phyloP scores from a whole-genome alignment of 2,797 vertebrate species.

The Limnodromus scolopaceus region DNA sequence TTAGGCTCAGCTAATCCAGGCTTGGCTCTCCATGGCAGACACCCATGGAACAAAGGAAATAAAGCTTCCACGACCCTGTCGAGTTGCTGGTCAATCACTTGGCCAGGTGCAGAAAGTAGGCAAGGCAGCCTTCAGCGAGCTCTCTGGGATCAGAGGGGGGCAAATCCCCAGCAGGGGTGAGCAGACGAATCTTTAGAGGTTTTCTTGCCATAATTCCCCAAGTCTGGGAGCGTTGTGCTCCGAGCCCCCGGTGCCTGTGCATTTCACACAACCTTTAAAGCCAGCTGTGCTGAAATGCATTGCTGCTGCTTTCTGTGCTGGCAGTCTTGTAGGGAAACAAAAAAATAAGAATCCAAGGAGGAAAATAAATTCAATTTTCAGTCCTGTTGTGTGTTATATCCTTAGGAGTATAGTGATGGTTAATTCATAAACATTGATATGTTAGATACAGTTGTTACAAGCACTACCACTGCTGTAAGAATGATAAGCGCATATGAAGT shows the following conservation, averaged over 20 bases:
- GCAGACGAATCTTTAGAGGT: constrained; percentile 3
- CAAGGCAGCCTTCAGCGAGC: not conserved
- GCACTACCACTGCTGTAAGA: not conserved
- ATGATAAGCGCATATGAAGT: not conserved
- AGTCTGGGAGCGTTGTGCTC: not conserved
- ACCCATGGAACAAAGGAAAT: constrained; percentile 69
- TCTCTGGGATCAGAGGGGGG: not conserved
- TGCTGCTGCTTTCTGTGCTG: not conserved
- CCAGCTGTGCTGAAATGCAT: not conserved
- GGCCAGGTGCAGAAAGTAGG: constrained; percentile 66
- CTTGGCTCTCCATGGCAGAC: constrained; percentile 67
- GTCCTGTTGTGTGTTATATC: not conserved
- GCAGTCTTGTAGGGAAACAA: not conserved
- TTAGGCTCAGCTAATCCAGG: constrained; percentile 66
- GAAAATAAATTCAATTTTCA: not conserved
- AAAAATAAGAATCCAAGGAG: not conserved
- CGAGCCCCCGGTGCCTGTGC: rapidly evolving
- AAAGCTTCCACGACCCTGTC: constrained; percentile 52
- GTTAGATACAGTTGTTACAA: not conserved
- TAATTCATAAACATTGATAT: not conserved
- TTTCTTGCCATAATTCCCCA: constrained; percentile 18
- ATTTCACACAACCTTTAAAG: not conserved
- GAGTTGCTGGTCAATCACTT: constrained; percentile 55
- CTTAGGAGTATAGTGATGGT: not conserved
- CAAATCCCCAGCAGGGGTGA: not conserved